Evolutionary conservation across 2,888 invertebrate species (phyloP).

Genomic region (Habrosyne pyritoides): DNA sequence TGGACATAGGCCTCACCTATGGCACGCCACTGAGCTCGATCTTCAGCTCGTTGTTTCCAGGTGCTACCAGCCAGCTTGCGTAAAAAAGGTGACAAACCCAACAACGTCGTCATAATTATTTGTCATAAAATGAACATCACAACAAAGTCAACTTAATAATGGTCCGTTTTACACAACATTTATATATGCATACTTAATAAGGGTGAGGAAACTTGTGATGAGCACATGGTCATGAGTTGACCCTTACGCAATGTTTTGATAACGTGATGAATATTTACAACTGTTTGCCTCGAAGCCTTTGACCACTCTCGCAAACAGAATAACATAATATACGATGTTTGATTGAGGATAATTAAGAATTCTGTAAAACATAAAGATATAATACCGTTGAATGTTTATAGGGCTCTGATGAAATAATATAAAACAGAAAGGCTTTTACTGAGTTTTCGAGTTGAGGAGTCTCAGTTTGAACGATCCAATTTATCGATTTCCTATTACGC

Average conservation of each 20-base stretch:
- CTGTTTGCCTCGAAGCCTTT: neutral
- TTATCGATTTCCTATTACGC: conserved; percentile 66
- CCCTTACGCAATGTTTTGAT: conserved; percentile 8
- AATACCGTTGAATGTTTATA: neutral
- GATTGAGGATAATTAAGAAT: neutral
- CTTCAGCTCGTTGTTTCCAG: no score
- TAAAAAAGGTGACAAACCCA: no score
- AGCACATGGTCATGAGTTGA: conserved; percentile 8
- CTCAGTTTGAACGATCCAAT: conserved; percentile 36
- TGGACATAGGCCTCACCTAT: no score
- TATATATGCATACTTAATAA: conserved; percentile 7
- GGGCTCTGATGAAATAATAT: neutral
- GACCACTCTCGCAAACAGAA: conserved; percentile 2
- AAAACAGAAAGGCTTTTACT: neutral
- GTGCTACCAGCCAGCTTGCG: no score
- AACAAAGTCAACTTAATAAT: neutral
- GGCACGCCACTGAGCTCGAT: no score
- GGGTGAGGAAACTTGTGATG: conserved; percentile 4
- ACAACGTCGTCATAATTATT: neutral
- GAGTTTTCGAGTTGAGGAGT: neutral
- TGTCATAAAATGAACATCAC: neutral
- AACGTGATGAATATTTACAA: conserved; percentile 9
- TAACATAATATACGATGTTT: neutral
- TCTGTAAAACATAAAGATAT: neutral
- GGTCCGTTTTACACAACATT: conserved; percentile 3